These are phyloP conservation scores for Tetranychus piercei DNA, from an alignment of 2,888 invertebrate species.

Conservation along the genomic window DNA sequence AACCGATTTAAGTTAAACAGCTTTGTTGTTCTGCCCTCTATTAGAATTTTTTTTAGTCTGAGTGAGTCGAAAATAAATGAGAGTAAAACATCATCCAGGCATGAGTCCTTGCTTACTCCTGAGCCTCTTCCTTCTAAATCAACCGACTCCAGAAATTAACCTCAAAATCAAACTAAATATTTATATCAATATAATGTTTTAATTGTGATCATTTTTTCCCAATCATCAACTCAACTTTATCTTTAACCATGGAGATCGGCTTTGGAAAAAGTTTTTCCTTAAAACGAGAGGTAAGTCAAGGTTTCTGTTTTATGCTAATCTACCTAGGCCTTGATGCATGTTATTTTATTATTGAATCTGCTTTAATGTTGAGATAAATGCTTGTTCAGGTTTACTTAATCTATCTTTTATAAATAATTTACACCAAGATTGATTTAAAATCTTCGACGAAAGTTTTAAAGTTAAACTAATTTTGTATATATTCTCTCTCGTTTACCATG, in stretches of 20 bases:
- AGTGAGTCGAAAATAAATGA: too few relatives aligned
- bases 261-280: constrained; percentile 2
- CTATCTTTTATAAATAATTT: not conserved
- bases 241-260: not conserved
- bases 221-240: not conserved
- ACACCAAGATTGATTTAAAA: too few relatives aligned
- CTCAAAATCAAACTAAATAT: not conserved
- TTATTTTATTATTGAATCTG: not conserved
- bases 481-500: not conserved
- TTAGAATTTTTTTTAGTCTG: too few relatives aligned
- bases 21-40: too few relatives aligned
- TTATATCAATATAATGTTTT: not conserved
- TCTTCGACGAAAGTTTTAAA: too few relatives aligned
- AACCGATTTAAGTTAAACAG: too few relatives aligned
- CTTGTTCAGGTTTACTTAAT: not conserved
- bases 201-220: not conserved
- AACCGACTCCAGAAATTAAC: too few relatives aligned
- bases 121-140: too few relatives aligned
- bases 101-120: too few relatives aligned
- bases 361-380: not conserved
- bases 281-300: constrained; percentile 8
- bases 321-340: constrained; percentile 1
- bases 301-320: not conserved
- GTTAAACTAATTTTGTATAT: too few relatives aligned
- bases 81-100: too few relatives aligned